Evolutionary conservation across 2,113 vertebrate species (phyloP), one percentile per base, ranked within the genome.

Genomic region (Sphaerodactylus townsendi): DNA sequence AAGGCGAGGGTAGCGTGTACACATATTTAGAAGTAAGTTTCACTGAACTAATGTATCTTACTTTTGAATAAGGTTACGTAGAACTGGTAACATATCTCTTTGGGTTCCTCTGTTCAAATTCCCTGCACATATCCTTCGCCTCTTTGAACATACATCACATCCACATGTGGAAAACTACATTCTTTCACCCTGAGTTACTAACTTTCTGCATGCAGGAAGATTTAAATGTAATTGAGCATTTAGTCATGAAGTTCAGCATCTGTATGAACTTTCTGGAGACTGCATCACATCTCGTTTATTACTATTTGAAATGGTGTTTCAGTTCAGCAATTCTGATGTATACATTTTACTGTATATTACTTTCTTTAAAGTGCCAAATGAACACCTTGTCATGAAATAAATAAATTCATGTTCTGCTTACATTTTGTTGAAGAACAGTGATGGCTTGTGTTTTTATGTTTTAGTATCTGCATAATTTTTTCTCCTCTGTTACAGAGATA

Each of bases 401-500:
- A 15, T 25, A 25, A 5, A 35, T 37, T 50, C 2, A 48, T 33
- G 1, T 69, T 53, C 4, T 37, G 2, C 37, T 28, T 62, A 9
- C 41, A 37, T 21, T 86, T 19, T n/a, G 25, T 17, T 71, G 14
- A 79, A 10, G 59, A 62, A 41, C 8, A 39, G 25, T 70, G 44
- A 21, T 33, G 50, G 46, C 21, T 13, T 65, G 7, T 44, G 48
- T 48, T 5, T 65, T 77, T 77, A 56, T 88, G 5, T 19, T 23
- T 41, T 44, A 10, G 10, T 4, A 44, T 56, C 9, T 21, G 4
- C 53, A 9, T 75, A 30, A 23, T 82, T 66, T 30, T 2, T 69
- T 69, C 37, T 73, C 30, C 21, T 21, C 23, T 81, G 62, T 86
- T 92, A 23, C 85, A 98, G 98, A 91, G 35, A 41, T 98, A 97